A percentile compares a stretch with the other conserved stretches of the same genome.
Conservation (phyloP, 2,797 vertebrate genomes). For the Poecile montanus region DNA sequence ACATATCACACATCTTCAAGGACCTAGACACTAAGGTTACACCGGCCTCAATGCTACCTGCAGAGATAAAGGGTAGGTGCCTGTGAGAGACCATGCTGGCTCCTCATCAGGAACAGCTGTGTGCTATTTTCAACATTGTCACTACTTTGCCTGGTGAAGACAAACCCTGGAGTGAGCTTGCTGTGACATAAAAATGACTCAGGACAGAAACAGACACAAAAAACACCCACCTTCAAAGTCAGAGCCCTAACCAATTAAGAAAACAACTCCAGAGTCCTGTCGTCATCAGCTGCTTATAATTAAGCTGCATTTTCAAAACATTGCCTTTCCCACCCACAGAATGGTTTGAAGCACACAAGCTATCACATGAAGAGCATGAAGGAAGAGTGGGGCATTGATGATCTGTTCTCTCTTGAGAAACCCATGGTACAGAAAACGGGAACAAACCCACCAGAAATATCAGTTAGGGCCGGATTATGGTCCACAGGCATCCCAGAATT, state of each 20-base stretch:
- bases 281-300: background rate
- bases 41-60: background rate
- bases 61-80: background rate
- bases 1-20: background rate
- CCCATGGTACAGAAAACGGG: background rate
- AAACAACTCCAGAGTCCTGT: slow-evolving; percentile 4
- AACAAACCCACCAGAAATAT: background rate
- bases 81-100: background rate
- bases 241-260: background rate
- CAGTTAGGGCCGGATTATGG: background rate
- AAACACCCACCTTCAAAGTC: background rate
- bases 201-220: slow-evolving; percentile 25
- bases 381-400: background rate
- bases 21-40: background rate
- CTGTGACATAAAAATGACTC: slow-evolving; percentile 14
- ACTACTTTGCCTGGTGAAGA: background rate
- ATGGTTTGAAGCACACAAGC: background rate
- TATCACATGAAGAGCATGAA: background rate
- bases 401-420: background rate
- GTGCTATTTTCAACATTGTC: background rate
- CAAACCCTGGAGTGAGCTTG: background rate
- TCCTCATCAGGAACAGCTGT: background rate
- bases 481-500: background rate
- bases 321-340: background rate
- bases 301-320: slow-evolving; percentile 14